Evolutionary conservation across 2,888 invertebrate genomes (phyloP), one percentile per base, ranked within the genome.

Genomic region (Nemotelus pantherinus): DNA sequence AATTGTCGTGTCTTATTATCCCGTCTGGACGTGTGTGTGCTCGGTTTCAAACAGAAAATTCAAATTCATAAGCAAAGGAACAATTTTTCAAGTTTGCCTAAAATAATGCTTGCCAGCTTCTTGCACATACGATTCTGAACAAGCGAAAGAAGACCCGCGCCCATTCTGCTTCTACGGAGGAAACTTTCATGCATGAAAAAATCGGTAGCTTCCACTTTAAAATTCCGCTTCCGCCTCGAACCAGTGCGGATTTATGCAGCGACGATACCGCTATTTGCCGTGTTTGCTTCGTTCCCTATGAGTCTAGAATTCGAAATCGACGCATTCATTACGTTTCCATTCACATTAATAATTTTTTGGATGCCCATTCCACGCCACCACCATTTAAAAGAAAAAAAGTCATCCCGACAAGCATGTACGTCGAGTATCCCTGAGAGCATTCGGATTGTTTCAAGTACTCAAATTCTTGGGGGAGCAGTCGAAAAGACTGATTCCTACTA

Each of bases 281-380:
- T 57, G 55, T 72, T 55, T 57, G 50, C 60, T 48, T 41, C 63
- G 57, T 65, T 41, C 50, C 64, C 48, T 9, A 70, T 53, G 76
- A 77, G 70, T 75, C 67, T 77, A n/a, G 72, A 77, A 70, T 74
- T 44, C 77, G 72, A 76, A 60, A 76, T 77, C 77, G 77, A 76
- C 77, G 77, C 78, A 80, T 80, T 78, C 78, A 80, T 80, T 80
- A 80, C 78, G 78, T 80, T 76, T 80, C 78, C 76, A 78, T 78
- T 77, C 77, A 74, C 68, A 77, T 77, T 75, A 77, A 77, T 80
- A 80, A 80, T 79, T 79, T 79, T 79, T 72, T 55, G 78, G 77
- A 48, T 70, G 63, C 70, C 77, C 79, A 71, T 77, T 63, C 67
- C 74, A 67, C 78, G 75, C 58, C 65, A 58, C 58, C 72, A 58